Percentiles rank a stretch among this genome's conserved stretches.
Evolutionary conservation across 1,140 invertebrate species (phyloP).

Genomic region (Eumeta japonica): DNA sequence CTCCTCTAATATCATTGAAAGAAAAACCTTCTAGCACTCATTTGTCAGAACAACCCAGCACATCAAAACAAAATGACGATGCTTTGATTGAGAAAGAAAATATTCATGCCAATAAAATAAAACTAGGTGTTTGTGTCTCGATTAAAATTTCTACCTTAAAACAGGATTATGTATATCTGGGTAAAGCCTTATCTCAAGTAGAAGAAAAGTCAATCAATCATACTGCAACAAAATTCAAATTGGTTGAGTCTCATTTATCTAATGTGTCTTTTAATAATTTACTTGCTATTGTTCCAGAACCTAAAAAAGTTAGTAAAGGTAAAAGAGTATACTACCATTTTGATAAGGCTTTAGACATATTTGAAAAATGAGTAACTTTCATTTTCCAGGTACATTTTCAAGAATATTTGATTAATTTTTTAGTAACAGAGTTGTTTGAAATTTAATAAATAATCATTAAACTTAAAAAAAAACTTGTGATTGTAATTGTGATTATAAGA

Average conservation of each 20-base stretch:
- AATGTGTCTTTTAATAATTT: slow-evolving; percentile 1
- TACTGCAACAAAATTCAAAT: no score
- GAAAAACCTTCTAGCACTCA: no score
- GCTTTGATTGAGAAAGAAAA: no score
- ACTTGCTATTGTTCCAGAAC: not conserved
- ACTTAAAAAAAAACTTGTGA: not conserved
- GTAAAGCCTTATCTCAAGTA: slow-evolving; percentile 8
- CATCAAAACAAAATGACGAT: no score
- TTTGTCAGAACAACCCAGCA: no score
- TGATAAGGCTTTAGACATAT: not conserved
- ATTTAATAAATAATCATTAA: not conserved
- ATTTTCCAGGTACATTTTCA: not conserved
- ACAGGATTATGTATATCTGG: slow-evolving; percentile 8
- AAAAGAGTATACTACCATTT: slow-evolving; percentile 1
- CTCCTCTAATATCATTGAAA: no score
- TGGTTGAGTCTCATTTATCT: slow-evolving; percentile 1
- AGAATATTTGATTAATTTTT: not conserved
- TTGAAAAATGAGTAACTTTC: slow-evolving; percentile 1
- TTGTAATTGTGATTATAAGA: slow-evolving; percentile 1
- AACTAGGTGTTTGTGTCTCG: slow-evolving; percentile 6
- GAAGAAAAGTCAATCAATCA: no score
- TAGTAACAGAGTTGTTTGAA: slow-evolving; percentile 1
- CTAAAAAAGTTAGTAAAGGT: not conserved
- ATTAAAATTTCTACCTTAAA: slow-evolving; percentile 6
- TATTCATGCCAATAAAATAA: slow-evolving; percentile 9